phyloP scores from a whole-genome alignment of 2,797 vertebrate genomes.

The Perodicticus potto region DNA sequence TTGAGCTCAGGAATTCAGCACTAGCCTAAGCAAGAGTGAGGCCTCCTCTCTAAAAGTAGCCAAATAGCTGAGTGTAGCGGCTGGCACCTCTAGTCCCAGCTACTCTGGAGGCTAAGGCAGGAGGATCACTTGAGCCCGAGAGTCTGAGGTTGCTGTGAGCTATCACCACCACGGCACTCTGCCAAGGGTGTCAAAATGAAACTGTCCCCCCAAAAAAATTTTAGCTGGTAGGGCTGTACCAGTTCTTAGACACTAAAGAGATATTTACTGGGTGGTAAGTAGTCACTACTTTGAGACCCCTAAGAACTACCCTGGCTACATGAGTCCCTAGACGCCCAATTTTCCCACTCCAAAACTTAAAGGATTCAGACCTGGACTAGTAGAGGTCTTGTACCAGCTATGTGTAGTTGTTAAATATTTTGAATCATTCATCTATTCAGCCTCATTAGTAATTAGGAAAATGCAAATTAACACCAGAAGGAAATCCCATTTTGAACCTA shows the following conservation, averaged over 20 bases:
- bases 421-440: background rate
- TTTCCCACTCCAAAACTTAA: background rate
- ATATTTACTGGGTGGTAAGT: background rate
- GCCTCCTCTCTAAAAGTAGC: too few relatives aligned
- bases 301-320: background rate
- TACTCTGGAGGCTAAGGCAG: too few relatives aligned
- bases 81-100: too few relatives aligned
- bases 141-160: too few relatives aligned
- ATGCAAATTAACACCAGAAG: background rate
- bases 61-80: too few relatives aligned
- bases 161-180: too few relatives aligned
- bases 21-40: too few relatives aligned
- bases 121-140: too few relatives aligned
- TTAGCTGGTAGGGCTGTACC: background rate
- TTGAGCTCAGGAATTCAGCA: too few relatives aligned
- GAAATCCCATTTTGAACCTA: background rate
- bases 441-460: background rate
- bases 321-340: background rate
- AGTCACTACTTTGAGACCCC: background rate
- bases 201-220: too few relatives aligned
- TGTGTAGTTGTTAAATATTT: background rate
- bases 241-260: background rate
- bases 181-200: too few relatives aligned
- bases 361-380: background rate
- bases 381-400: background rate